Evolutionary conservation across 2,888 invertebrate species (phyloP), one percentile per base, ranked within the genome.

Genomic region (Chaetoderma sp.): DNA sequence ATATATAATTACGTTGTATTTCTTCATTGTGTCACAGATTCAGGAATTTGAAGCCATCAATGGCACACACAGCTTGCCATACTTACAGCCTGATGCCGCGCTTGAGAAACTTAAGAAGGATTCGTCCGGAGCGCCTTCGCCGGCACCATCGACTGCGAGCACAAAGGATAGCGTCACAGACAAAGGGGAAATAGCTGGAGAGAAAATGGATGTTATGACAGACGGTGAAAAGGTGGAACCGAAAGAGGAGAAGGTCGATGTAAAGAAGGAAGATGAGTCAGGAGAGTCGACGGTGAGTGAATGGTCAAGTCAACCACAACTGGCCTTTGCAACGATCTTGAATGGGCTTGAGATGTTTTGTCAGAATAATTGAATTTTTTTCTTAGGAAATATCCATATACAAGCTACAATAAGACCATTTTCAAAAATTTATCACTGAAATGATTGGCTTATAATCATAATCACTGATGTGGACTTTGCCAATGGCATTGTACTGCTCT

Each of bases 41-140:
- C 98, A 98, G 85, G 99, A 99, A 83, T 99, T 99, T 86, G 99
- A 99, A 85, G 93, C 94, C 81, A 96, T 98, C 70, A 99, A 99
- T 85, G 98, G 98, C 0, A 94, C 94, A 77, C 96, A 97, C 86
- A 97, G 96, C 81, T 96, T 99, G 95, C 97, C 98, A 16, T 86
- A 87, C 63, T 68, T 86, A 21, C 77, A 76, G 56, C 80, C 78
- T 1, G 76, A 74, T 42, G 80, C 80, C 28, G 78, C 78, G 32
- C 64, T 81, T 4, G 82, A 82, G 93, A 73, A 91, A 93, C 52
- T 94, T 92, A 83, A 75, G 78, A 79, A 72, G 45, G 80, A 78
- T 10, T 27, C 59, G 50, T 57, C 61, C 5, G 47, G 71, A 18
- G 60, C 68, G 21, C 56, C 65, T 4, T 65, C 70, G 30, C 62